Percentiles rank a stretch among this genome's conserved stretches.
phyloP scores from a whole-genome alignment of 2,888 invertebrate species.

The Pegoplata infirma region DNA sequence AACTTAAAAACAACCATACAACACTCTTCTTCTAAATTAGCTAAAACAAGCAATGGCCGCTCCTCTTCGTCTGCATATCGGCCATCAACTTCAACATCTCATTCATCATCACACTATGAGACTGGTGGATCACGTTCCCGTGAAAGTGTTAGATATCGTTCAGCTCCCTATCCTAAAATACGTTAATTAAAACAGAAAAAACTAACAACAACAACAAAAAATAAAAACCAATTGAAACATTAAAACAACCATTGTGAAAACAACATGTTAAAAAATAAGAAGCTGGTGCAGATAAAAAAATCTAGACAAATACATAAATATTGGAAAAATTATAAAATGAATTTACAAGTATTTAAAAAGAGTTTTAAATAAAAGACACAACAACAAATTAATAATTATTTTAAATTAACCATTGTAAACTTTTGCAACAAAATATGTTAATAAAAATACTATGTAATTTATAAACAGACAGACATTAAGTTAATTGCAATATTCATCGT shows the following conservation, averaged over 20 bases:
- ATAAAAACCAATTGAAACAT: slow-evolving; percentile 27
- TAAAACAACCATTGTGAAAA: slow-evolving; percentile 25
- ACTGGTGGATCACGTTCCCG: slow-evolving; percentile 77
- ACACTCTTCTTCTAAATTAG: slow-evolving; percentile 73
- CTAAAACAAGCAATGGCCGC: slow-evolving; percentile 78
- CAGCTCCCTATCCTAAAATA: slow-evolving; percentile 77
- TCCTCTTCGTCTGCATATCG: slow-evolving; percentile 77
- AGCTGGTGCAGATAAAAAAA: slow-evolving; percentile 23
- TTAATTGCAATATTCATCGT: slow-evolving; percentile 72
- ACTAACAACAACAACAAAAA: slow-evolving; percentile 52
- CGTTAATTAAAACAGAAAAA: slow-evolving; percentile 69
- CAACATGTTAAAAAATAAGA: not conserved
- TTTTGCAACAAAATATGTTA: slow-evolving; percentile 43
- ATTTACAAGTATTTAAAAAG: slow-evolving; percentile 18
- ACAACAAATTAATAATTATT: slow-evolving; percentile 20
- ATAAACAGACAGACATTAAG: slow-evolving; percentile 24
- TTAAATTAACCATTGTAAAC: slow-evolving; percentile 35
- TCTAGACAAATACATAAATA: slow-evolving; percentile 10
- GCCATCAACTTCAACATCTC: slow-evolving; percentile 76
- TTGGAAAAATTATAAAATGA: not conserved
- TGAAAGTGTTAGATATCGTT: slow-evolving; percentile 77
- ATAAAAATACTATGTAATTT: slow-evolving; percentile 20
- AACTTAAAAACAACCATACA: slow-evolving; percentile 66
- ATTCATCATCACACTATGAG: slow-evolving; percentile 77
- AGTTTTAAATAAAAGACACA: slow-evolving; percentile 30